Base-by-base conservation (phyloP, 1,140 invertebrate genomes). In the Linepithema humile region DNA sequence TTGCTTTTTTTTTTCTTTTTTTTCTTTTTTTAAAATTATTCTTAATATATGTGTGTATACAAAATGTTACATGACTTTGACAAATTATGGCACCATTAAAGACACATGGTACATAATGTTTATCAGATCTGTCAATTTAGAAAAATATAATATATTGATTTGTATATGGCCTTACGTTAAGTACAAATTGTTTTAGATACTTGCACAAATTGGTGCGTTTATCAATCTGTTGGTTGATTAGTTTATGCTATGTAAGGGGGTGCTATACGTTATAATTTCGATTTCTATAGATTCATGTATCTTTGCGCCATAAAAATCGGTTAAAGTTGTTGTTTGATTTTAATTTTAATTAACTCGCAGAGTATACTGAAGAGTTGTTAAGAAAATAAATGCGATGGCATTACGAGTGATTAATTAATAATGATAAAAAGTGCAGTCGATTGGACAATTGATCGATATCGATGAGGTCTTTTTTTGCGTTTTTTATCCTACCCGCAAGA, bases 401-500 rank as follows among this genome's bases (percentile, higher is more conserved):
- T 88, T 85, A 88, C 62, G 57, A 48, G 40, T 74, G 20, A 64
- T 48, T 75, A 55, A 38, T 82, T 20, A 26, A 55, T 88, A 50
- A 77, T 17, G 10, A 64, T 72, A 43, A 55, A 69, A 60, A 10
- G 62, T 67, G 43, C 0, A 75, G 35, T 65, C 20, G 29, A 23
- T 65, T 35, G 26, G 60, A 78, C 55, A 53, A 48, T 67, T 78
- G 38, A 80, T 57, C 35, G 48, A 69, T n/a, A 5, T 57, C 43
- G 32, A 80, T 23, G 50, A 83, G 60, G 48, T 67, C n/a, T n/a
- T n/a, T n/a, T n/a, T n/a, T n/a, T n/a, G 69, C 57, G 29, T 55
- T 73, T 83, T 59, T 85, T 89, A 53, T 75, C 84, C 23, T 77
- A 86, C 55, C 82, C 85, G 87, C 80, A 72, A 86, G 88, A 89